These are phyloP conservation scores for Capreolus pygargus DNA, from an alignment of 2,113 vertebrate genomes.

Conservation along the genomic window DNA sequence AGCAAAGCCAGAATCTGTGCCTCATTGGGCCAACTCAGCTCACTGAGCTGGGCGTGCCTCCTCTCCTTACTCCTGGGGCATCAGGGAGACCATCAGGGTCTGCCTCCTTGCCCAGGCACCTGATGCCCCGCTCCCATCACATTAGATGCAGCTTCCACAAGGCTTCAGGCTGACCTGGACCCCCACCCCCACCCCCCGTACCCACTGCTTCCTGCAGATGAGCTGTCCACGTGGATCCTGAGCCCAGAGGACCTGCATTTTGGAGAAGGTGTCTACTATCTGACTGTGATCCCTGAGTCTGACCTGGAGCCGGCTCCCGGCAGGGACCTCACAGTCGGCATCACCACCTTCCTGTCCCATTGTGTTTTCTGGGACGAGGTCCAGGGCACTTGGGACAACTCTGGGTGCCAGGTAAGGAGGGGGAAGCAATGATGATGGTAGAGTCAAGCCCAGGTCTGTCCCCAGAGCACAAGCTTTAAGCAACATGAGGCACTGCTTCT, in stretches of 20 bases:
- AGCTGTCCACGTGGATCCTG: slow-evolving; percentile 90
- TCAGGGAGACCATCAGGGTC: accelerated
- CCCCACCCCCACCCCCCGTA: background rate
- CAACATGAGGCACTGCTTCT: background rate
- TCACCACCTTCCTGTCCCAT: slow-evolving; percentile 87
- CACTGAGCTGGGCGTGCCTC: background rate
- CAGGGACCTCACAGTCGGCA: slow-evolving; percentile 77
- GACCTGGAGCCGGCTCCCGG: slow-evolving; percentile 79
- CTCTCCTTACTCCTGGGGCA: background rate
- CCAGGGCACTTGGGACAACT: slow-evolving; percentile 84
- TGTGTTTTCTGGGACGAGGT: slow-evolving; percentile 94
- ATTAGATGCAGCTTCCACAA: background rate
- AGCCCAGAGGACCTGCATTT: slow-evolving; percentile 83
- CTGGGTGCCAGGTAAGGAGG: slow-evolving; percentile 89
- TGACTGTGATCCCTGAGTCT: slow-evolving; percentile 84
- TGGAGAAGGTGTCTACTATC: slow-evolving; percentile 87
- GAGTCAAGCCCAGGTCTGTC: background rate
- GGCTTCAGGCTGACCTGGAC: background rate
- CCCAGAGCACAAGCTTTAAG: background rate
- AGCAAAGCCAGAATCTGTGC: background rate
- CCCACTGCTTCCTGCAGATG: slow-evolving; percentile 79
- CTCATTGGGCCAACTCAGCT: background rate
- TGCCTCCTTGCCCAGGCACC: background rate
- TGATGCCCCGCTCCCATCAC: background rate
- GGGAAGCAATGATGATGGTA: background rate